Evolutionary conservation across 2,113 vertebrate species (phyloP).

Genomic region (Jaculus jaculus): DNA sequence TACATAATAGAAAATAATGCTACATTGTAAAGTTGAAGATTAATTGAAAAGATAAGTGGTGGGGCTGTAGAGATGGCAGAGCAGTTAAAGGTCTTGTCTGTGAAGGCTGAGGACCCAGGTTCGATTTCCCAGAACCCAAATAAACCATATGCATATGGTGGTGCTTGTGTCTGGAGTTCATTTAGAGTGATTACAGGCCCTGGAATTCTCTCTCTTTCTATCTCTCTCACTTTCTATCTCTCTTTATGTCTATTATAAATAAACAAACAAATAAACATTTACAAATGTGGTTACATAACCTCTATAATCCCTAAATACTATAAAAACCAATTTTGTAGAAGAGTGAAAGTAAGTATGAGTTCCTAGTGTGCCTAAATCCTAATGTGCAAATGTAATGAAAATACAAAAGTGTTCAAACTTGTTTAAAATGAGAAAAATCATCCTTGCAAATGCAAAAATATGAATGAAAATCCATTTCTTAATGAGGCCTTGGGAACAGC

Average conservation of each 20-base stretch:
- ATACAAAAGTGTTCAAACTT: not conserved
- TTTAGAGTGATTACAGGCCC: too few relatives aligned
- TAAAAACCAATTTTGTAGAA: not conserved
- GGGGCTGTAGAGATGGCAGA: too few relatives aligned
- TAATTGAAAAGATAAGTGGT: not conserved
- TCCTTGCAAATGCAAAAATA: constrained; percentile 12
- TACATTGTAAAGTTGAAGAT: not conserved
- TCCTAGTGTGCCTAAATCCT: not conserved
- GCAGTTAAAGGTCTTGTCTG: too few relatives aligned
- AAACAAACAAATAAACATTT: too few relatives aligned
- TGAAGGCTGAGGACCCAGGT: too few relatives aligned
- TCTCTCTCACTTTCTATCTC: too few relatives aligned
- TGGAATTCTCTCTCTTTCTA: too few relatives aligned
- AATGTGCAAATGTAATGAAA: constrained; percentile 19
- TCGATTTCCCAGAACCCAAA: too few relatives aligned
- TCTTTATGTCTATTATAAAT: too few relatives aligned
- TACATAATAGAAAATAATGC: not conserved
- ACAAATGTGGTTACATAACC: too few relatives aligned
- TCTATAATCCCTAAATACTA: not conserved
- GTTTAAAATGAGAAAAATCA: constrained; percentile 39
- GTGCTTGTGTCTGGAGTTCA: too few relatives aligned
- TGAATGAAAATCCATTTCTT: constrained; percentile 23
- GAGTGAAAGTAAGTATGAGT: not conserved
- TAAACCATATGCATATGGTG: too few relatives aligned
- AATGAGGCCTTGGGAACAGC: not conserved